phyloP scores from a whole-genome alignment of 2,113 vertebrate species.

The Sturnus vulgaris region DNA sequence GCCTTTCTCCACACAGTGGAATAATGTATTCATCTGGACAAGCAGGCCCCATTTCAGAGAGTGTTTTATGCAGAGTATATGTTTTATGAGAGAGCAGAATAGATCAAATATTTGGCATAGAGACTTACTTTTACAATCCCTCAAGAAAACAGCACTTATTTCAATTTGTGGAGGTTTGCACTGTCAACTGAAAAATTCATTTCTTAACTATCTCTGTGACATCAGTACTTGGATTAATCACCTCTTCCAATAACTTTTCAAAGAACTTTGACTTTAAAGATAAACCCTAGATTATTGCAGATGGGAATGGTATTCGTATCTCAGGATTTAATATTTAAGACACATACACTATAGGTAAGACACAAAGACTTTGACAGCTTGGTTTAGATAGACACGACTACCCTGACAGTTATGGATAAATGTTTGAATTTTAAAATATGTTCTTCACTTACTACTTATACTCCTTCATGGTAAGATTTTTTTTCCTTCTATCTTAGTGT shows the following conservation, averaged over 20 bases:
- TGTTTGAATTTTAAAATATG: not conserved
- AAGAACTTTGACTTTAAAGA: not conserved
- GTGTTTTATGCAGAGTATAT: slow-evolving; percentile 13
- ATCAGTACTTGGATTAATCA: not conserved
- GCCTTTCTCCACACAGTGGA: slow-evolving; percentile 25
- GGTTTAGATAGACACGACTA: not conserved
- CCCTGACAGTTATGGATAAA: not conserved
- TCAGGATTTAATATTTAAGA: not conserved
- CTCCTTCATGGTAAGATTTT: not conserved
- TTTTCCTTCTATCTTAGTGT: not conserved
- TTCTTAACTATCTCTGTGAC: not conserved
- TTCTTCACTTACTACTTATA: not conserved
- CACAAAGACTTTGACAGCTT: not conserved
- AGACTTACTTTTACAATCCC: slow-evolving; percentile 14
- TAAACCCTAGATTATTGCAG: not conserved
- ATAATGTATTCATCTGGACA: slow-evolving; percentile 56
- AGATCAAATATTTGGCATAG: slow-evolving; percentile 46
- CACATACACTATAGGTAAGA: not conserved
- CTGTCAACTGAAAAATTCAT: not conserved
- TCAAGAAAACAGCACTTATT: slow-evolving; percentile 21
- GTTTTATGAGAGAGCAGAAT: slow-evolving; percentile 23
- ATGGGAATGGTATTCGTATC: not conserved
- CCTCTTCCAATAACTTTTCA: not conserved
- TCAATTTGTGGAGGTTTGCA: not conserved
- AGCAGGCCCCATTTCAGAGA: slow-evolving; percentile 17